Evolutionary conservation across 1,140 invertebrate genomes (phyloP).

Genomic region (Caenorhabditis brenneri): DNA sequence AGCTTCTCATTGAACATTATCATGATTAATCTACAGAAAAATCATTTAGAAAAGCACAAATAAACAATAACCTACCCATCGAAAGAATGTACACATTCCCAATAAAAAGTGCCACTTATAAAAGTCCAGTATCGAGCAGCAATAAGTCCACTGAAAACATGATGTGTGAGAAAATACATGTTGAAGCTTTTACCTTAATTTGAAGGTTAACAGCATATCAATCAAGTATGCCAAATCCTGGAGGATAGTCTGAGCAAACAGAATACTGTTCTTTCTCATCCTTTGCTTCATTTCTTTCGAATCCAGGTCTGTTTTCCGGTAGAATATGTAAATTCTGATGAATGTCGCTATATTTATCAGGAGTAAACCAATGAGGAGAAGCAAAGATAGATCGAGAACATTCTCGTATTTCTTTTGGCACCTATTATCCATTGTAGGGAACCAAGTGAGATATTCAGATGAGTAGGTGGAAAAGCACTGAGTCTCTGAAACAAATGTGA

Average conservation of each 20-base stretch:
- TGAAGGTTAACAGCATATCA: background rate
- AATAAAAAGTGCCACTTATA: background rate
- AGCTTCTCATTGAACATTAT: constrained; percentile 12
- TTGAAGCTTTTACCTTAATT: background rate
- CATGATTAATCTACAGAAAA: background rate
- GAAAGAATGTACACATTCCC: constrained; percentile 2
- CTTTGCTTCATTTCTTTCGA: background rate
- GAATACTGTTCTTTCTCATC: background rate
- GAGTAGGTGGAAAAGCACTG: background rate
- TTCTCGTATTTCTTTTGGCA: background rate
- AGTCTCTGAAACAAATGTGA: background rate
- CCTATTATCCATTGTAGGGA: background rate
- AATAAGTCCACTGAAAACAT: background rate
- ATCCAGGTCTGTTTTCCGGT: background rate
- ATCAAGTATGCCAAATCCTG: background rate
- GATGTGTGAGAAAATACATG: background rate
- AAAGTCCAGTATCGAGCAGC: background rate
- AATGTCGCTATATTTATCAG: background rate
- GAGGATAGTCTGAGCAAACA: background rate
- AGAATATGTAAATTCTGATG: background rate
- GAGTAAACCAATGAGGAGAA: background rate
- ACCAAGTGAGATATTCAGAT: background rate
- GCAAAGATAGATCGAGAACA: background rate
- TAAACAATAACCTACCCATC: background rate
- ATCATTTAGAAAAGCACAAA: background rate